Base-by-base conservation (phyloP, 2,797 vertebrate genomes). In the Acanthiza pusilla region DNA sequence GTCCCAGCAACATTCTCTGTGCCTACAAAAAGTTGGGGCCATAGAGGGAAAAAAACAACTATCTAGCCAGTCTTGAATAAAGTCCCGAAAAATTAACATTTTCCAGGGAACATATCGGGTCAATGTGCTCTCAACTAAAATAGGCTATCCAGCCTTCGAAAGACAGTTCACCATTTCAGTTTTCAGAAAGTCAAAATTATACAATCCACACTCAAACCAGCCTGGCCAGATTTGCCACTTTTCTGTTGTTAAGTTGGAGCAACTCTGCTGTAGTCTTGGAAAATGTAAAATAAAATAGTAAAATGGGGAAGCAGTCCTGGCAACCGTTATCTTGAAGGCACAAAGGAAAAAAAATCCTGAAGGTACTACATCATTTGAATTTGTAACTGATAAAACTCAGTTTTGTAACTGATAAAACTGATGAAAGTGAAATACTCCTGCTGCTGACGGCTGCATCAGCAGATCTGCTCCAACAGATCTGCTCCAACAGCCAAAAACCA, bases 371-470 rank as follows among this genome's bases (percentile, higher is more conserved):
- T 22, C 47, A 86, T 63, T 92, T 92, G 40, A 18, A 71, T n/a
- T 60, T 40, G 43, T 40, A 71, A 68, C 32, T 48, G 42, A 40
- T 29, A 67, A 66, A 76, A 80, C 25, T 38, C 38, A 38, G 38
- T 38, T n/a, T 60, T 40, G 43, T 40, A 71, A 68, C 32, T 48
- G 42, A 40, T 32, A 67, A 66, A 76, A 80, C 25, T 38, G 38
- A 38, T 38, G 38, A 38, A 38, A 38, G 38, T 29, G 53, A 87
- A 88, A 79, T 38, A 62, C 11, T 45, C 50, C 32, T 32, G 34
- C 18, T 47, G 42, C 36, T n/a, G 22, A 67, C 0, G 0, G 30
- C 47, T 81, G 36, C 13, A 77, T 36, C 47, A 73, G 23, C 18
- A 27, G 7, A 87, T 30, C 66, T 48, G 13, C 13, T 30, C 27